Percentiles rank a stretch among this genome's conserved stretches.
Evolutionary conservation across 2,113 vertebrate species (phyloP).

Genomic region (Dipodomys spectabilis): DNA sequence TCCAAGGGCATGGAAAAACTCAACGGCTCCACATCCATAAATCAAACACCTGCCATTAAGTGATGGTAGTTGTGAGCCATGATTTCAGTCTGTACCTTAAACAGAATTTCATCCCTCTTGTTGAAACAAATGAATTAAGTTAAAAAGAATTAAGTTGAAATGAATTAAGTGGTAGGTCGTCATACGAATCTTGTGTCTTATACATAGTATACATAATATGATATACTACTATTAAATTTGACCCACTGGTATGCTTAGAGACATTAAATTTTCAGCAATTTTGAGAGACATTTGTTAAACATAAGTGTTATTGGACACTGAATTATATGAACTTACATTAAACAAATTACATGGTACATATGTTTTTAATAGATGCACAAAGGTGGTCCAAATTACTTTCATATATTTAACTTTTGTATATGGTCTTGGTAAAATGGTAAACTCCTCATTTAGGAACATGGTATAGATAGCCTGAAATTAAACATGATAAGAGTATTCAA

Average conservation of each 20-base stretch:
- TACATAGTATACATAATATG: not conserved
- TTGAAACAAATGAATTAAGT: not conserved
- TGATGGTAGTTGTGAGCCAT: slow-evolving; percentile 27
- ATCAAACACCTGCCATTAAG: not conserved
- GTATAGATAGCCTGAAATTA: slow-evolving; percentile 6
- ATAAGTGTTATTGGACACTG: not conserved
- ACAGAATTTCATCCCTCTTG: not conserved
- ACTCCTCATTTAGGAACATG: not conserved
- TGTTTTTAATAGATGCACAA: not conserved
- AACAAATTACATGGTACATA: slow-evolving; percentile 9
- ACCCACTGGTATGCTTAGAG: not conserved
- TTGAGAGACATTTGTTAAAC: not conserved
- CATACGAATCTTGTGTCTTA: not conserved
- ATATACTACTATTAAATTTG: not conserved
- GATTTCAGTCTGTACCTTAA: not conserved
- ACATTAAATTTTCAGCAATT: slow-evolving; percentile 22
- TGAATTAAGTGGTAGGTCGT: not conserved
- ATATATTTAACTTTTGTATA: not conserved
- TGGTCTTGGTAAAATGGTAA: not conserved
- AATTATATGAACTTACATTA: not conserved
- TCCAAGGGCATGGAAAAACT: not conserved
- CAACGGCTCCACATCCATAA: not conserved
- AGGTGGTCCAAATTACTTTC: not conserved
- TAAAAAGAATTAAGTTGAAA: not conserved
- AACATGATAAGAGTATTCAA: not conserved